Base-by-base conservation (phyloP, 2,797 vertebrate species). In the Enteromius argenteus region DNA sequence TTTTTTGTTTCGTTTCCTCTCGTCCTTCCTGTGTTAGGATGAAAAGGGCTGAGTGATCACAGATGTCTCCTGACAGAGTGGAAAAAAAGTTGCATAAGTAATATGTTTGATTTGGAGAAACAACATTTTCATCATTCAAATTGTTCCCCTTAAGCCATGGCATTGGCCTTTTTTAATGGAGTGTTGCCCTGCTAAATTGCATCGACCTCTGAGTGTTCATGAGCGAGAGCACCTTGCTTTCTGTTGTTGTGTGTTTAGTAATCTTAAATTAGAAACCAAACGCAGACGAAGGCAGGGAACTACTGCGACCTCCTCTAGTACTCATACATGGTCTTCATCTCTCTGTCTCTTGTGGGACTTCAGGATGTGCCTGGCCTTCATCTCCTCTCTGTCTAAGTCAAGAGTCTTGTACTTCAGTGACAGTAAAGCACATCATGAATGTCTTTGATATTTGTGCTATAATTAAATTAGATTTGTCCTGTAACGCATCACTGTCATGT, bases 121-220 rank as follows among this genome's bases (percentile, higher is more conserved):
- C 90, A 91, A 91, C 85, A 76, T 95, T 96, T 95, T 96, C 96
- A 96, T 96, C 96, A 97, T 97, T 97, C 96, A 96, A 96, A 95
- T 94, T 79, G 76, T 86, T 90, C 95, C 96, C 96, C 97, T 90
- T 92, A 95, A 96, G 96, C 96, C 90, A 96, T 92, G 94, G 94
- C 94, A 95, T 96, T 96, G 97, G 96, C 96, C 96, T 96, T 97
- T 97, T 97, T 96, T 97, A 97, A 98, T 97, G 96, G 96, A 95
- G 95, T 95, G 95, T 91, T 93, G 90, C 94, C 95, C 96, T 94
- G 96, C 96, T 93, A 97, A 96, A 97, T 96, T 97, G 96, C 95
- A 96, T 94, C 96, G 96, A 94, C 96, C 97, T 98, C 97, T 97
- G 95, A 94, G 88, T 90, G 90, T 90, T 72, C 95, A 90, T 95